A percentile compares a stretch with the other conserved stretches of the same genome.
Conservation (phyloP, 2,797 vertebrate genomes). For the Pelobates cultripes region DNA sequence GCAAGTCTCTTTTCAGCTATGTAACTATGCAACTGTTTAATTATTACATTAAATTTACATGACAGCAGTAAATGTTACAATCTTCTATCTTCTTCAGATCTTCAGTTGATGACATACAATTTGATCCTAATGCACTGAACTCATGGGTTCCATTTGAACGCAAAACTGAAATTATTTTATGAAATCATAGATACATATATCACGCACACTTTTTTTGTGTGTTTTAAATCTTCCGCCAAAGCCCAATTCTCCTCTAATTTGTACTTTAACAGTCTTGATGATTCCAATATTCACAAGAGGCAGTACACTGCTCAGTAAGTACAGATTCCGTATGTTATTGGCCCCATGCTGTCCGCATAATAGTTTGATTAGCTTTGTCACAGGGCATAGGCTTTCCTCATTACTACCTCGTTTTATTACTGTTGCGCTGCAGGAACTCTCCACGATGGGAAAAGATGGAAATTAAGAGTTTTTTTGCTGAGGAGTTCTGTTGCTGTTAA, state of each 20-base stretch:
- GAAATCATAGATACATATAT: no score
- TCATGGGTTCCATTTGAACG: no score
- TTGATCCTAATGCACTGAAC: no score
- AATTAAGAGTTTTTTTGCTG: conserved; percentile 55
- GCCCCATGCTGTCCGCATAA: conserved; percentile 57
- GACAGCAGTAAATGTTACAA: no score
- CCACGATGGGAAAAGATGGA: conserved; percentile 54
- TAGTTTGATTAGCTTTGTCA: conserved; percentile 57
- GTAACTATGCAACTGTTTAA: no score
- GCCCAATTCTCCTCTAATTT: conserved; percentile 43
- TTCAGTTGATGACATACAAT: no score
- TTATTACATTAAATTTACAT: no score
- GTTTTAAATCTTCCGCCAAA: conserved; percentile 46
- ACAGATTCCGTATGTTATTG: conserved; percentile 55
- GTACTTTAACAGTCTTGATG: conserved; percentile 54
- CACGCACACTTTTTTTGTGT: neutral
- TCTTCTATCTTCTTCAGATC: no score
- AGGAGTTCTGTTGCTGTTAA: conserved; percentile 55
- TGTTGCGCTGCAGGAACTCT: conserved; percentile 45
- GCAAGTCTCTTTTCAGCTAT: no score
- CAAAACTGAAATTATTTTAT: no score
- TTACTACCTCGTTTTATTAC: conserved; percentile 56
- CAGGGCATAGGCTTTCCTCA: conserved; percentile 57
- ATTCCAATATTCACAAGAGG: conserved; percentile 56
- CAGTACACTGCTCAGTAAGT: conserved; percentile 57